Percentiles rank a stretch among this genome's conserved stretches.
phyloP scores from a whole-genome alignment of 53 echinoderm and acorn worm genomes.

The Crossaster papposus region DNA sequence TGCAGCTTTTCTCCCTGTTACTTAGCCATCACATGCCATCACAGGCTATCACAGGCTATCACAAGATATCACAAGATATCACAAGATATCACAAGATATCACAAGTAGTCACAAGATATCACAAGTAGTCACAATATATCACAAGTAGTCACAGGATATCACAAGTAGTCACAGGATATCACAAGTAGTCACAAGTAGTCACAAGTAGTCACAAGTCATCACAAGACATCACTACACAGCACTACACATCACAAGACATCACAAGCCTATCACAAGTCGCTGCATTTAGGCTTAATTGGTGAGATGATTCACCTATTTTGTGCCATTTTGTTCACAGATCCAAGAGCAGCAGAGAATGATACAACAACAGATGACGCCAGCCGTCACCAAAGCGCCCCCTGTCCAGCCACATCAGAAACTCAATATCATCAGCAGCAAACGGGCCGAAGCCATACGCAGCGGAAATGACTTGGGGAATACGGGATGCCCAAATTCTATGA shows the following conservation, averaged over 20 bases:
- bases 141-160: no score
- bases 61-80: no score
- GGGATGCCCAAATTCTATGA: conserved; percentile 59
- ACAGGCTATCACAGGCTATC: no score
- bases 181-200: not conserved
- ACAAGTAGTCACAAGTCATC: not conserved
- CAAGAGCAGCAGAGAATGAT: conserved; percentile 47
- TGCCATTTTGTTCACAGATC: conserved; percentile 23
- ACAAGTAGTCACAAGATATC: no score
- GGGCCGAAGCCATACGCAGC: conserved; percentile 36
- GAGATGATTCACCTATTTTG: not conserved
- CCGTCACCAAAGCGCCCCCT: conserved; percentile 4
- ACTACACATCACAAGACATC: no score
- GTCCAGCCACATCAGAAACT: conserved; percentile 67
- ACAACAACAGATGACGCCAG: conserved; percentile 33
- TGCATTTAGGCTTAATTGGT: no score
- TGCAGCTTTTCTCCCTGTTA: no score
- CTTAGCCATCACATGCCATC: no score
- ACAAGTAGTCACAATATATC: no score
- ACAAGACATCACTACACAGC: no score
- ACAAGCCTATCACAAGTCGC: not conserved
- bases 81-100: no score
- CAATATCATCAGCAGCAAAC: conserved; percentile 49
- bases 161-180: no score
- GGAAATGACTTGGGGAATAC: conserved; percentile 6